A percentile compares a stretch with the other conserved stretches of the same genome.
phyloP scores from a whole-genome alignment of 1,140 invertebrate genomes.

The Brachionus plicatilis region DNA sequence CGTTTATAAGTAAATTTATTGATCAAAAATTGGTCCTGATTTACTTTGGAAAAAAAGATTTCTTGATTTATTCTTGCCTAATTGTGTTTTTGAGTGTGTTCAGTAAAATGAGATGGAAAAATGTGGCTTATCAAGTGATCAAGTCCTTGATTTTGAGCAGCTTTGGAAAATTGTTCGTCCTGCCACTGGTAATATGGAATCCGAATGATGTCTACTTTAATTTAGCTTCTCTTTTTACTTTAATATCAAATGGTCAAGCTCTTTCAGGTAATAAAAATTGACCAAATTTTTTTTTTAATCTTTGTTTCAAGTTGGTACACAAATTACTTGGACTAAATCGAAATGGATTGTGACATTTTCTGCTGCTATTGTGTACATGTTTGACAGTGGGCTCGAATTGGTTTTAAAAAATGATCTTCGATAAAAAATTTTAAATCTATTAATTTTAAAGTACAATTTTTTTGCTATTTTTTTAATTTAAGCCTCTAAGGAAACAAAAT shows the following conservation, averaged over 20 bases:
- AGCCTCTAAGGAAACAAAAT: no score
- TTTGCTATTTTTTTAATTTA: no score
- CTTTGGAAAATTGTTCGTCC: conserved; percentile 28
- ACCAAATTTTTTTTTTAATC: not conserved
- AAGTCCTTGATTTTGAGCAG: conserved; percentile 28
- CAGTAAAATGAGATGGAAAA: not conserved
- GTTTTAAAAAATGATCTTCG: not conserved
- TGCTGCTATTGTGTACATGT: not conserved
- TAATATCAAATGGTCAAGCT: not conserved
- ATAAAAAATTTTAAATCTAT: not conserved
- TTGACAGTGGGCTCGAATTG: not conserved
- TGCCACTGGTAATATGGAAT: conserved; percentile 36
- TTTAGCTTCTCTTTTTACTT: not conserved
- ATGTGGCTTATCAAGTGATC: not conserved
- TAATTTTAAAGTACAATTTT: no score
- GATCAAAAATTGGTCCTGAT: not conserved
- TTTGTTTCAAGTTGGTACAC: not conserved
- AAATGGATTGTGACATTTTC: not conserved
- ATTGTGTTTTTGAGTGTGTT: not conserved
- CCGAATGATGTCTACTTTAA: conserved; percentile 32
- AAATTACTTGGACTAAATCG: not conserved
- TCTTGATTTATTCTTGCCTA: not conserved
- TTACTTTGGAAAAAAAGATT: not conserved
- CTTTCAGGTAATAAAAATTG: not conserved
- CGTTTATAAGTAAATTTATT: not conserved